Base-by-base conservation (phyloP, 2,888 invertebrate genomes). In the Cosmopolites sordidus region DNA sequence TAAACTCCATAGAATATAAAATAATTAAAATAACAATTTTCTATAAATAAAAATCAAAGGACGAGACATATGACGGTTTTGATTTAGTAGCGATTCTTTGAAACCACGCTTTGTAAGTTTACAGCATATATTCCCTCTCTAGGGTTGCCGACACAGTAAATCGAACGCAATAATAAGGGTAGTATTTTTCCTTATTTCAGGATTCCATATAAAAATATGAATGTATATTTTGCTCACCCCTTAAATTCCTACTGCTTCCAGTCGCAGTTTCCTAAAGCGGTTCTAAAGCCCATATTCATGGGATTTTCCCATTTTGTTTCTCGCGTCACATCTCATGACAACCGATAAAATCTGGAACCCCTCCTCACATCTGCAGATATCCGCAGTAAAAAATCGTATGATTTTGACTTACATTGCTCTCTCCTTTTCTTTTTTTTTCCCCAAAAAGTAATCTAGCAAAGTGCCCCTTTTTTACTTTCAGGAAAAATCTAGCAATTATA, bases 151-250 rank as follows among this genome's bases (percentile, higher is more conserved):
- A 50, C 33, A 49, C 44, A 50, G 54, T 54, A 50, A 54, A 54
- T 54, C 54, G 54, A 49, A 50, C 6, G 49, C 50, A 54, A 54
- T 49, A 54, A 49, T 45, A 54, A 50, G 44, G 44, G 49, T 50
- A 30, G 46, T 44, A 45, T 42, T 54, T 49, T 41, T 43, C 46
- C 49, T 41, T 22, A 33, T 50, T 50, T 44, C 41, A 43, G 33
- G 27, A 39, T 38, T 40, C 48, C 14, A 15, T 16, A 27, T 27
- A 33, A 54, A 54, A 48, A 48, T 54, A 48, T 48, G 53, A 30
- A 54, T 52, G 48, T 48, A 40, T 46, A 41, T 51, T 37, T 46
- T 39, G 43, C 16, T 16, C 16, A 33, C 33, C 33, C 33, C n/a
- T 33, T 12, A 33, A 33, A 33, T 33, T 33, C 22, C 33, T 17